A percentile compares a stretch with the other conserved stretches of the same genome.
phyloP scores from a whole-genome alignment of 2,888 invertebrate genomes.

The Torymus texanus region DNA sequence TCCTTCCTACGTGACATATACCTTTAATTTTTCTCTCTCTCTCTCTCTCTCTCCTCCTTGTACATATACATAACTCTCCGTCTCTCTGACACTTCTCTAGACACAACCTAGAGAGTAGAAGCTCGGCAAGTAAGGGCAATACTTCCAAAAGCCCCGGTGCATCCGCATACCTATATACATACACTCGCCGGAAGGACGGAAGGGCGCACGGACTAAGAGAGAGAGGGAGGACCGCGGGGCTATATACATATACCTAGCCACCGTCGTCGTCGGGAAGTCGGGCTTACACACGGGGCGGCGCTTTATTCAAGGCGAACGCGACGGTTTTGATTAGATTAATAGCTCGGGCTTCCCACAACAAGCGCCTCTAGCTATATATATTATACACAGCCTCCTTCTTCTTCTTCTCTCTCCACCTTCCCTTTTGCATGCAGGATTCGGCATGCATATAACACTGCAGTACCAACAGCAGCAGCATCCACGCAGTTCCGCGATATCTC shows the following conservation, averaged over 20 bases:
- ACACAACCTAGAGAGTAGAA: background rate
- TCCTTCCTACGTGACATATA: too few species aligned
- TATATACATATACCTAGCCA: background rate
- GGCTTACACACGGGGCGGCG: slow-evolving; percentile 10
- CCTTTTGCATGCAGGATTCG: background rate
- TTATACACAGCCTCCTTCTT: too few species aligned
- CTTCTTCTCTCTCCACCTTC: too few species aligned
- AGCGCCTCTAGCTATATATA: background rate
- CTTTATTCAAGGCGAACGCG: slow-evolving; percentile 55
- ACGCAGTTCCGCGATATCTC: background rate
- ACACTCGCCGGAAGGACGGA: slow-evolving; percentile 3
- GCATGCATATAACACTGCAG: slow-evolving; percentile 29
- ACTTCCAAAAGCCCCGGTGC: slow-evolving; percentile 20
- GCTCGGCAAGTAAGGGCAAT: background rate
- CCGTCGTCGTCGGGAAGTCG: slow-evolving; percentile 9
- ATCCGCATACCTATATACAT: too few species aligned
- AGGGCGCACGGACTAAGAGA: slow-evolving; percentile 1
- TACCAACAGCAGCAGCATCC: too few species aligned
- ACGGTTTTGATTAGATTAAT: slow-evolving; percentile 63
- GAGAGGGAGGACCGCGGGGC: background rate
- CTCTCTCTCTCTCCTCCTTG: background rate
- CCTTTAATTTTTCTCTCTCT: too few species aligned
- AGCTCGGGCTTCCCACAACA: slow-evolving; percentile 52
- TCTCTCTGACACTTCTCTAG: background rate
- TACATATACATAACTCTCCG: background rate